These are phyloP conservation scores for Argyra leucocephala DNA, from an alignment of 2,888 invertebrate species.

Conservation along the genomic window DNA sequence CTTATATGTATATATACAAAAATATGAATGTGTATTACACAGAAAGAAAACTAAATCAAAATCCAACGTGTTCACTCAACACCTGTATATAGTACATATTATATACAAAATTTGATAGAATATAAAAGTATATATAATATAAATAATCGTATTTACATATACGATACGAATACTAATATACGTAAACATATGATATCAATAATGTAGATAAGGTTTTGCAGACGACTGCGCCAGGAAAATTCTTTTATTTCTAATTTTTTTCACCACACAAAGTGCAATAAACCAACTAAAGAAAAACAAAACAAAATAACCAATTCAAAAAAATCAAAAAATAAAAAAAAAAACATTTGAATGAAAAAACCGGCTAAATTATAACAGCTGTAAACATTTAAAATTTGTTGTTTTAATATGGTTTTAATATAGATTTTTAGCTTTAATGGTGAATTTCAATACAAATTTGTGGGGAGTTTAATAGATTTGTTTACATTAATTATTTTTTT, in stretches of 20 bases:
- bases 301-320: not conserved
- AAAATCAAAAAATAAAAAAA: too few species aligned
- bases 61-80: not conserved
- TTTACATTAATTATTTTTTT: too few species aligned
- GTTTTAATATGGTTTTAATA: too few species aligned
- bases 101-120: not conserved
- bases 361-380: slow-evolving; percentile 4
- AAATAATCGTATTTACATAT: not conserved
- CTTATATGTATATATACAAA: too few species aligned
- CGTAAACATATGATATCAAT: not conserved
- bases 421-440: not conserved
- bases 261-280: slow-evolving; percentile 6
- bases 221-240: not conserved
- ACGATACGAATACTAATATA: not conserved
- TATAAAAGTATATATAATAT: not conserved
- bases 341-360: not conserved
- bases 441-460: not conserved
- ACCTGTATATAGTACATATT: too few species aligned
- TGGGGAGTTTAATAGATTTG: too few species aligned
- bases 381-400: not conserved
- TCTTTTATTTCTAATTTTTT: not conserved
- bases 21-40: not conserved
- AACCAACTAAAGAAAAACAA: not conserved
- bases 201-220: not conserved
- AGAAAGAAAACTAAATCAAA: not conserved